Base-by-base conservation (phyloP, 2,888 invertebrate genomes). In the Drosophila mayaguana region DNA sequence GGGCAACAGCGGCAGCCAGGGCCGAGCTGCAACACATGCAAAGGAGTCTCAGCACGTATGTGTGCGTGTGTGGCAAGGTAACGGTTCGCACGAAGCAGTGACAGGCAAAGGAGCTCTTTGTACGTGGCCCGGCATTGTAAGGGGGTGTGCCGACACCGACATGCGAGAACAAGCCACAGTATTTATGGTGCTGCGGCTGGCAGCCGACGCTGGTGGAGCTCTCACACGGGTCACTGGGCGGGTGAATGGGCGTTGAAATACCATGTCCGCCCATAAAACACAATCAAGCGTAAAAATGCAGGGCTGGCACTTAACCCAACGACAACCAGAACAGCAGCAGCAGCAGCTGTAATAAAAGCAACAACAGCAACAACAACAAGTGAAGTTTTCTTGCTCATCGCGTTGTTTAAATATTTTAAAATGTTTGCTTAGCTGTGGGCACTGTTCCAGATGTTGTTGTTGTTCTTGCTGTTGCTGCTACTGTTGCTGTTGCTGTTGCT, bases 271-370 rank as follows among this genome's bases (percentile, higher is more conserved):
- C 78, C 85, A 88, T 86, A 89, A 86, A 86, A 80, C 82, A 86
- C 89, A 86, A 86, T 86, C 89, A 89, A 88, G 78, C 88, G 85
- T 82, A 80, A 89, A 88, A 84, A 86, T 84, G 81, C 69, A 76
- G 79, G 87, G 74, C 69, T 78, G 81, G 76, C 84, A 87, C 89
- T 88, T 88, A 84, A 88, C 83, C 84, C 76, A 72, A 56, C 75
- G 62, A 63, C 69, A 34, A 64, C 54, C 32, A 59, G n/a, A 40
- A 11, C 38, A 40, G 38, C 54, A 40, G 12, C 50, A 40, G 59
- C 54, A 43, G 64, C 75, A 57, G 63, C 67, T 38, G 38, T 20
- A 48, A 53, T 64, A 63, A 56, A 64, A 61, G 67, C 68, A 51
- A 65, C 64, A 65, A 3, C n/a, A 28, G 28, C 28, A 45, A 45